These are phyloP conservation scores for Orthonyx spaldingii DNA, from an alignment of 2,113 vertebrate genomes.

Conservation along the genomic window DNA sequence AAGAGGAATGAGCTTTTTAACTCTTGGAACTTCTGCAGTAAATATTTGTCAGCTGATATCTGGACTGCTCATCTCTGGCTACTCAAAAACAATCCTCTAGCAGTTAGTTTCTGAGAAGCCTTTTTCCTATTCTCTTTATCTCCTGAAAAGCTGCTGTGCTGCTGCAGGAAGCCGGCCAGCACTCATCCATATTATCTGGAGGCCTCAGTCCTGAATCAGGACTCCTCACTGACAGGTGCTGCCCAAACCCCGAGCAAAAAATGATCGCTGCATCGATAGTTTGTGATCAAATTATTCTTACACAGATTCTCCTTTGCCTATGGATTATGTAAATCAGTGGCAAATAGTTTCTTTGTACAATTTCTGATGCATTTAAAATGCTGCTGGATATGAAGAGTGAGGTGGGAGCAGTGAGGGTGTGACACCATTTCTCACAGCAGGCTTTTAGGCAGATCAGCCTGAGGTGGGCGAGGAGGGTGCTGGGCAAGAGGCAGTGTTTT, in stretches of 20 bases:
- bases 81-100: not conserved
- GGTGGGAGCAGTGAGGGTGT: not conserved
- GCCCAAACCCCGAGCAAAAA: not conserved
- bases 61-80: not conserved
- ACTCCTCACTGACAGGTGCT: not conserved
- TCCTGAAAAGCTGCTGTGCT: not conserved
- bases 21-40: not conserved
- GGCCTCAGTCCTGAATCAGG: not conserved
- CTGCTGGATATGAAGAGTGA: not conserved
- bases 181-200: not conserved
- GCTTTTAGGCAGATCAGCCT: not conserved
- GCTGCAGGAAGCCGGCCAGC: not conserved
- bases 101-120: not conserved
- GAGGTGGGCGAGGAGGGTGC: fast-evolving
- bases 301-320: not conserved
- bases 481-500: not conserved
- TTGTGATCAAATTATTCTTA: not conserved
- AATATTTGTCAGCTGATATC: slow-evolving; percentile 24
- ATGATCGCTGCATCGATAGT: not conserved
- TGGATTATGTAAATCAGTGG: slow-evolving; percentile 15
- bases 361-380: not conserved
- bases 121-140: not conserved
- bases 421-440: not conserved
- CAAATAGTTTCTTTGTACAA: not conserved
- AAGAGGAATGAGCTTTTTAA: slow-evolving; percentile 35